Conservation (phyloP, 2,797 vertebrate genomes). For the Geotrypetes seraphini region DNA sequence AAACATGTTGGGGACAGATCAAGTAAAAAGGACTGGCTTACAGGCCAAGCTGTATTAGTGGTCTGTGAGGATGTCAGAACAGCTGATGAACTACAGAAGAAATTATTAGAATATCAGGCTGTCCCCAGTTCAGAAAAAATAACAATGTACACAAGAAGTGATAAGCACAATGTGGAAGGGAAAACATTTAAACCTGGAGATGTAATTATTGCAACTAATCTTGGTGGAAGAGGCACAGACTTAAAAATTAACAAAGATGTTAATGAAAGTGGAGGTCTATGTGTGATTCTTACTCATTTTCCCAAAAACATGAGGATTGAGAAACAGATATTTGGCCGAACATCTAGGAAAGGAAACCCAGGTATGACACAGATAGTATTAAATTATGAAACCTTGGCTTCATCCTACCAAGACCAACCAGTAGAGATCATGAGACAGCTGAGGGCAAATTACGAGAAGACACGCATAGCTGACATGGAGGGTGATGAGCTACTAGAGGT, state of each 20-base stretch:
- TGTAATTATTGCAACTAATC: conserved; percentile 47
- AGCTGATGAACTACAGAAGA: conserved; percentile 11
- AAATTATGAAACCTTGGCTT: conserved; percentile 9
- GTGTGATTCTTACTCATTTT: conserved; percentile 48
- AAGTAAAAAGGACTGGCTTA: not conserved
- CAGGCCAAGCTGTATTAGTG: conserved; percentile 34
- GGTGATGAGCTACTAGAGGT: conserved; percentile 16
- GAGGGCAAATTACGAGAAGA: conserved; percentile 14
- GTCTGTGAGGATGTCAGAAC: conserved; percentile 47
- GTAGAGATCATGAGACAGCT: conserved; percentile 13
- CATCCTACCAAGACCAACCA: conserved; percentile 2
- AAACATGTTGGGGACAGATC: conserved; percentile 11
- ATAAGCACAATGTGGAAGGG: conserved; percentile 17
- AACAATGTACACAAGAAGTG: conserved; percentile 40
- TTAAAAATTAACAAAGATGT: conserved; percentile 33
- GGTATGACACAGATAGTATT: conserved; percentile 32
- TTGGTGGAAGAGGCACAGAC: conserved; percentile 41
- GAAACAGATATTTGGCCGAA: conserved; percentile 32
- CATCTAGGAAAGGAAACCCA: conserved; percentile 45
- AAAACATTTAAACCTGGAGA: conserved; percentile 13
- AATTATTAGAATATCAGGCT: not conserved
- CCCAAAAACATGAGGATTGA: conserved; percentile 42
- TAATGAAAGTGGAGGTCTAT: conserved; percentile 28
- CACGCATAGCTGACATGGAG: conserved; percentile 13
- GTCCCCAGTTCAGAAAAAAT: not conserved